A percentile compares a stretch with the other conserved stretches of the same genome.
phyloP scores from a whole-genome alignment of 2,797 vertebrate species.

The Phoebastria nigripes region DNA sequence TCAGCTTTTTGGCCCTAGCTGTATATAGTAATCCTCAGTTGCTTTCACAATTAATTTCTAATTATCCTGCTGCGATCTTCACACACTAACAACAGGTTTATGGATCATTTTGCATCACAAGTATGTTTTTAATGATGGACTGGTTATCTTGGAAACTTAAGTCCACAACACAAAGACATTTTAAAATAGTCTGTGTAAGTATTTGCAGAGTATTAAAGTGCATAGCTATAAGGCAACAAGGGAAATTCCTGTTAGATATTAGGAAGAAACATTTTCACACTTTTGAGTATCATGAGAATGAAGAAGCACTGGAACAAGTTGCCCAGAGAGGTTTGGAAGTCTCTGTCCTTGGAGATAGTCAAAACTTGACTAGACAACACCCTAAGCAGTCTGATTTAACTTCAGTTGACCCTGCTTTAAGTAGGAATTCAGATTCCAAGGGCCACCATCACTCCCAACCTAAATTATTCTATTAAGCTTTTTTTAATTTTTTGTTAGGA shows the following conservation, averaged over 20 bases:
- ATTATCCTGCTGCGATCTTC: neutral
- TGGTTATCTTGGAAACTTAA: neutral
- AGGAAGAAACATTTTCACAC: neutral
- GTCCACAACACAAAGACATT: neutral
- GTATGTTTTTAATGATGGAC: neutral
- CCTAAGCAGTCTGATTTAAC: neutral
- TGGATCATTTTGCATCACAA: neutral
- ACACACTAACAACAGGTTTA: neutral
- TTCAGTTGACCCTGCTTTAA: neutral
- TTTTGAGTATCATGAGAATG: neutral
- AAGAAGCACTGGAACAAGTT: neutral
- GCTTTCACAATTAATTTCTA: neutral
- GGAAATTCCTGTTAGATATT: neutral
- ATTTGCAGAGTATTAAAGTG: neutral
- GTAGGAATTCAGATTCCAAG: neutral
- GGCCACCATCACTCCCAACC: neutral
- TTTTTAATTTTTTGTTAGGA: neutral
- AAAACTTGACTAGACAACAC: neutral
- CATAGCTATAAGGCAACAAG: neutral
- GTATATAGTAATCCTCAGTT: neutral
- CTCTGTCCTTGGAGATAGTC: neutral
- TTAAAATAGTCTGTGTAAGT: neutral
- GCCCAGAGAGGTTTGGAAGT: neutral
- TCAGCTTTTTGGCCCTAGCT: neutral
- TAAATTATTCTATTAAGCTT: neutral